Conservation (phyloP, 1,140 invertebrate species). For the Drosophila arizonae region DNA sequence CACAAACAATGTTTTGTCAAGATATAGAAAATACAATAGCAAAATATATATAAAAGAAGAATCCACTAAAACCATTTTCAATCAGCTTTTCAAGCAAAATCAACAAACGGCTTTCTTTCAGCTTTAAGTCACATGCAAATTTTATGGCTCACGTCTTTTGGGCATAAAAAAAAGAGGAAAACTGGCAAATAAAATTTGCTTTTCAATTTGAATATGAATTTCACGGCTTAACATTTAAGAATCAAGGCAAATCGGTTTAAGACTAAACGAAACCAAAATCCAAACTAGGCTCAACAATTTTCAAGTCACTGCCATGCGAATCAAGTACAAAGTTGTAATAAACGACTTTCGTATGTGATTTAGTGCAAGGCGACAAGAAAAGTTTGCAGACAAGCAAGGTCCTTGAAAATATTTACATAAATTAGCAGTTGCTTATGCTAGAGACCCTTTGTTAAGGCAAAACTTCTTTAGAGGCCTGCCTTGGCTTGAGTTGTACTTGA, state of each 20-base stretch:
- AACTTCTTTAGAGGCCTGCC: slow-evolving; percentile 3
- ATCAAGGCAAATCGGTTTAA: background rate
- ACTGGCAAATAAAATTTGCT: background rate
- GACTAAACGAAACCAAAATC: background rate
- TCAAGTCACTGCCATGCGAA: background rate
- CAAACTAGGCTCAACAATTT: background rate
- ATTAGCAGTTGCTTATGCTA: slow-evolving; percentile 63
- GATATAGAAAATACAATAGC: too few relatives aligned
- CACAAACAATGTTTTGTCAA: too few relatives aligned
- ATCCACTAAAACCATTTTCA: too few relatives aligned
- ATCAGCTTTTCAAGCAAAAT: background rate
- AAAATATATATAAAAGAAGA: too few relatives aligned
- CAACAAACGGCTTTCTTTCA: background rate
- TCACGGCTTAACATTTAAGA: background rate
- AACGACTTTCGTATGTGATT: slow-evolving; percentile 51
- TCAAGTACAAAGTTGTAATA: slow-evolving; percentile 9
- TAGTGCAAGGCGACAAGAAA: slow-evolving; percentile 41
- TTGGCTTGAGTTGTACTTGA: slow-evolving; percentile 18
- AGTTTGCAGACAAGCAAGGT: slow-evolving; percentile 61
- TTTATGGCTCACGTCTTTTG: background rate
- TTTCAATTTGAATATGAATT: slow-evolving; percentile 3
- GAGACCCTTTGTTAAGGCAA: slow-evolving; percentile 29
- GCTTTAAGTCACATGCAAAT: background rate
- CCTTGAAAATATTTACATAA: slow-evolving; percentile 63
- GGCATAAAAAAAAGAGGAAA: background rate